Evolutionary conservation across 2,888 invertebrate genomes (phyloP).

Genomic region (Malthinus flaveolus): DNA sequence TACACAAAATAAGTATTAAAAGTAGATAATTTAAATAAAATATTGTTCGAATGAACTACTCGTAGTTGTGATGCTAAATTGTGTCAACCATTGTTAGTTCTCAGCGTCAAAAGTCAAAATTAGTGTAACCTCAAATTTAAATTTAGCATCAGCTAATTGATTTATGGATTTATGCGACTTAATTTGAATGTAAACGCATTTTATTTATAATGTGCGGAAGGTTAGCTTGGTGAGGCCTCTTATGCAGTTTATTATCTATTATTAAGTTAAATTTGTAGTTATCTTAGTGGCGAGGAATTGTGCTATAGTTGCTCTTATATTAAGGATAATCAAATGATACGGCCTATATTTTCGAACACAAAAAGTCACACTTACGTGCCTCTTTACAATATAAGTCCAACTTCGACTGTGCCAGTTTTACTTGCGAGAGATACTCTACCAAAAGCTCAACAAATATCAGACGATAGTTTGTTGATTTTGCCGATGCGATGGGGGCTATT

Average conservation of each 20-base stretch:
- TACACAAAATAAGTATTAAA: no score
- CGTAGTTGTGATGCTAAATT: no score
- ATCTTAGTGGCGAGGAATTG: not conserved
- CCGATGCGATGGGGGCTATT: constrained; percentile 16
- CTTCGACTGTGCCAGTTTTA: constrained; percentile 8
- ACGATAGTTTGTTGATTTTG: constrained; percentile 1
- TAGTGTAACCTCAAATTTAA: no score
- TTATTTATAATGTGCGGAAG: constrained; percentile 8
- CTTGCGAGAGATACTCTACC: not conserved
- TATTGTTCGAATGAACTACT: no score
- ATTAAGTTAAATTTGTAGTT: constrained; percentile 4
- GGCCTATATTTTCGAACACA: not conserved
- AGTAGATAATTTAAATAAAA: no score
- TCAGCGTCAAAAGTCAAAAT: no score
- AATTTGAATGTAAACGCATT: no score
- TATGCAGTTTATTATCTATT: not conserved
- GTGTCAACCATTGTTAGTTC: no score
- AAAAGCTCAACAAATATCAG: not conserved
- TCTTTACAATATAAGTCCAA: constrained; percentile 12
- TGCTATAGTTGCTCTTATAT: constrained; percentile 4
- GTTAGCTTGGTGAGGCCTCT: constrained; percentile 14
- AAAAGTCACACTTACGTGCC: not conserved
- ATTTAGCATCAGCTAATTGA: no score
- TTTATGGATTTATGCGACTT: no score
- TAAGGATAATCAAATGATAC: not conserved